phyloP scores from a whole-genome alignment of 92 coral and sea anemone species.

The Parazoanthus swiftii region DNA sequence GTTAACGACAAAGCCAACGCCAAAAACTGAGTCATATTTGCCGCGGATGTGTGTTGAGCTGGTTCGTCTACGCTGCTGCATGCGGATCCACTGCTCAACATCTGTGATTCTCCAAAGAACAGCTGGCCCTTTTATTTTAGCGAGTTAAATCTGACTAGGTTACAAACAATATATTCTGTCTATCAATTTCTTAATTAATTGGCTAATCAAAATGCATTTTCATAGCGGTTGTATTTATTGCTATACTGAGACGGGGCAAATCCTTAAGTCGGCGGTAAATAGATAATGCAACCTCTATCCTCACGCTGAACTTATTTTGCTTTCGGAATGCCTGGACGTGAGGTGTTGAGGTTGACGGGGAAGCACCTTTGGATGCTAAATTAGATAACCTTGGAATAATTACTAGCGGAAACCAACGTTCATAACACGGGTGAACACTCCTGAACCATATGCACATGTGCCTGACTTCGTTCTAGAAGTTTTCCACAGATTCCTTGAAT shows the following conservation, averaged over 20 bases:
- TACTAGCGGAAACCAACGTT: background rate
- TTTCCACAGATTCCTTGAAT: conserved; percentile 1
- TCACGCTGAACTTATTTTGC: background rate
- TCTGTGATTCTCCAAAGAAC: background rate
- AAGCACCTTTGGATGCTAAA: background rate
- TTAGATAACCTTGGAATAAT: background rate
- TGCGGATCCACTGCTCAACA: background rate
- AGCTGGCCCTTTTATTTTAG: background rate
- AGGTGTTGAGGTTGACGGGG: background rate
- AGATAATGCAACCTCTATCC: background rate
- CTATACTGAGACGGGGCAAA: background rate
- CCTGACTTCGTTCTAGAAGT: background rate
- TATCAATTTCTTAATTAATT: conserved; percentile 6
- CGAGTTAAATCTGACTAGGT: background rate
- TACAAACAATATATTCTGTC: background rate
- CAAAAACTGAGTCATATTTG: background rate
- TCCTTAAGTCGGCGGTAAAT: background rate
- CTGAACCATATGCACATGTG: background rate
- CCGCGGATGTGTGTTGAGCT: background rate
- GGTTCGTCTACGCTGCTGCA: background rate
- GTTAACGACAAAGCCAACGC: background rate
- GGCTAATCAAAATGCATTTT: background rate
- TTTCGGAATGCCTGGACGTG: background rate
- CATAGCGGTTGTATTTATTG: background rate
- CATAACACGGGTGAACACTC: background rate